These are phyloP conservation scores for Trachelus tabidus DNA, from an alignment of 2,888 invertebrate genomes.

Conservation along the genomic window DNA sequence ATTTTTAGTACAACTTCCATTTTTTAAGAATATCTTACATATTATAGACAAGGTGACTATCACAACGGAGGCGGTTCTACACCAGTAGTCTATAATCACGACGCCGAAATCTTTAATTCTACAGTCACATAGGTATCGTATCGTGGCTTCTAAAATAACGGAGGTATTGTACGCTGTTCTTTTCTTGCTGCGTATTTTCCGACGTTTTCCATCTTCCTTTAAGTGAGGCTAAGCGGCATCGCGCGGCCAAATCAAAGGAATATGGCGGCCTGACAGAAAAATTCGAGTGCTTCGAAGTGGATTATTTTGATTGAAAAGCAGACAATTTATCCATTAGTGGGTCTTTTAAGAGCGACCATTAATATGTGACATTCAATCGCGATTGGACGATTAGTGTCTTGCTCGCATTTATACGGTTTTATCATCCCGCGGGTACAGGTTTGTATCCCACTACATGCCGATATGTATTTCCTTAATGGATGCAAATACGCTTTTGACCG, in stretches of 20 bases:
- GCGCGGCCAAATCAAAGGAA: constrained; percentile 45
- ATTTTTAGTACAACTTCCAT: not conserved
- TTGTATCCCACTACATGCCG: not conserved
- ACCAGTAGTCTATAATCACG: not conserved
- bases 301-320: constrained; percentile 32
- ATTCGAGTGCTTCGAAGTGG: constrained; percentile 31
- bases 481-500: constrained; percentile 30
- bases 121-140: not conserved
- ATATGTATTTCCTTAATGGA: constrained; percentile 30
- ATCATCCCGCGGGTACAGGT: not conserved
- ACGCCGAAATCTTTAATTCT: not conserved
- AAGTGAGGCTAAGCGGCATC: constrained; percentile 17
- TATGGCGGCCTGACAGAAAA: constrained; percentile 46
- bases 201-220: not conserved
- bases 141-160: not conserved
- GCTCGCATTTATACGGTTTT: not conserved
- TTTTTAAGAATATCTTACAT: not conserved
- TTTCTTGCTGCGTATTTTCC: not conserved
- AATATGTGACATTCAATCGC: constrained; percentile 5
- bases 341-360: constrained; percentile 2
- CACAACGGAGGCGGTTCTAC: not conserved
- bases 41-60: not conserved
- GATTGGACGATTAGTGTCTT: constrained; percentile 2
- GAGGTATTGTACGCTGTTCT: not conserved
- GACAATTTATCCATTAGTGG: constrained; percentile 13